Evolutionary conservation across 1,140 invertebrate genomes (phyloP).

Genomic region (Conopomorpha cramerella): DNA sequence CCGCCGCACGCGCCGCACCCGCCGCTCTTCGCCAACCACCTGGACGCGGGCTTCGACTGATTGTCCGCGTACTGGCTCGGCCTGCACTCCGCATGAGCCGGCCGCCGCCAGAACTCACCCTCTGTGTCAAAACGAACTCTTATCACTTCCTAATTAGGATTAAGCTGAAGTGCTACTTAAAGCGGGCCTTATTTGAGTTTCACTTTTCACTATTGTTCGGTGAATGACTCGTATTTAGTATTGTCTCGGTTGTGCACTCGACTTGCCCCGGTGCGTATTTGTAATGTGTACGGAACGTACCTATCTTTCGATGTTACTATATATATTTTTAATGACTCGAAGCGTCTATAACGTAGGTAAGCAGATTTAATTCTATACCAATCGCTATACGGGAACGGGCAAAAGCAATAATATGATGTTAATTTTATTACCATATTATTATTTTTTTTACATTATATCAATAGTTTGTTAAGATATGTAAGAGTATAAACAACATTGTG

Average conservation of each 20-base stretch:
- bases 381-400: constrained; percentile 60
- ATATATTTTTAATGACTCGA: constrained; percentile 22
- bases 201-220: constrained; percentile 18
- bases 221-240: constrained; percentile 45
- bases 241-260: constrained; percentile 57
- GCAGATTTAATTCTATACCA: constrained; percentile 57
- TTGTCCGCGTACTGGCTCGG: constrained; percentile 48
- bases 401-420: constrained; percentile 61
- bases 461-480: constrained; percentile 54
- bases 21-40: constrained; percentile 51
- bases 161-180: constrained; percentile 58
- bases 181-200: constrained; percentile 29
- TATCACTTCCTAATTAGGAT: constrained; percentile 49
- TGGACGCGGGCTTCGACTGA: constrained; percentile 55
- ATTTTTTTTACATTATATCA: constrained; percentile 58
- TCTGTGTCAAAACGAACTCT: constrained; percentile 27
- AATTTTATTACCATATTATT: constrained; percentile 61
- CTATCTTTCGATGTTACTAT: constrained; percentile 29
- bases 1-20: too few relatives aligned
- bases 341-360: constrained; percentile 46
- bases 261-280: constrained; percentile 54
- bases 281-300: constrained; percentile 27
- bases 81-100: constrained; percentile 39
- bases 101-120: constrained; percentile 13
- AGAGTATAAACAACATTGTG: constrained; percentile 44